Evolutionary conservation across 1,140 invertebrate genomes (phyloP), one percentile per base, ranked within the genome.

Genomic region (Atta cephalotes): DNA sequence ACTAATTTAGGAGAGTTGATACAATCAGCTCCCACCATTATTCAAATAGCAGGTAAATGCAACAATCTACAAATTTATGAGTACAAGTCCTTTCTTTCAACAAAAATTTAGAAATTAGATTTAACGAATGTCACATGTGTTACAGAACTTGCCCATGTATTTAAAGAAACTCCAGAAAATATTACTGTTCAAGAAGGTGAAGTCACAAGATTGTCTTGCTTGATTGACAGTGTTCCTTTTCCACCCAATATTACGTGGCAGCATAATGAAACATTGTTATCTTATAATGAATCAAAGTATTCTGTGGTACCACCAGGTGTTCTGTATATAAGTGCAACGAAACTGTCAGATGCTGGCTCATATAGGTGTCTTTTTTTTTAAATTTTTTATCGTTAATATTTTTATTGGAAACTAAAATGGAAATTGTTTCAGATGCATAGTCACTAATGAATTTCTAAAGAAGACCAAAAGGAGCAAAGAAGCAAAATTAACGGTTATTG

Each of bases 291-390:
- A 85, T 93, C 93, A 89, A 95, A 95, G 95, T 95, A 96, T 94
- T 94, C 94, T 74, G 89, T 94, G 89, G 91, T 96, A 93, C 92
- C 94, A 93, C 96, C 96, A 91, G 96, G 96, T 92, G 95, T 96
- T 91, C 95, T 97, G 77, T 96, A 96, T 90, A 96, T 97, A 92
- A 94, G 90, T 87, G 93, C 94, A 88, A 95, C 96, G 58, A 94
- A 95, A 91, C 93, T 95, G 74, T 94, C 94, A 88, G 96, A 97
- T 94, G 95, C 96, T 90, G 96, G 96, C 89, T 95, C 92, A 91
- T 97, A 97, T 93, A 96, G 95, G 95, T 97, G 62, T 62, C 16
- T 21, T 21, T 28, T 45, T 31, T 31, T 31, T 31, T 4, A 45
- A 12, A 12, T 65, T 12, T 74, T 0, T 21, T 18, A 28, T 10